A percentile compares a stretch with the other conserved stretches of the same genome.
Evolutionary conservation across 2,888 invertebrate genomes (phyloP).

Genomic region (Drosophila mayaguana): DNA sequence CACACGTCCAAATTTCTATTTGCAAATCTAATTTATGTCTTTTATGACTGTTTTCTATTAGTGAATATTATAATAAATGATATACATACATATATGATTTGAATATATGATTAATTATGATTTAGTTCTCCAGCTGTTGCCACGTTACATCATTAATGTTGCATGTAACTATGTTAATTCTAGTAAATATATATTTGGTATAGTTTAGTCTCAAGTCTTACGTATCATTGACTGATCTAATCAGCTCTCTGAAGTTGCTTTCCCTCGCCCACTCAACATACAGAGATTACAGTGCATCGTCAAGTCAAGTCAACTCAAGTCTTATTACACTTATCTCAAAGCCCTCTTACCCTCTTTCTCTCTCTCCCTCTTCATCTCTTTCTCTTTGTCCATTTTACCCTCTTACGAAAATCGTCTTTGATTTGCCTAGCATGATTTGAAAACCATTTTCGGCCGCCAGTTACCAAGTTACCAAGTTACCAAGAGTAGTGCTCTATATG

Average conservation of each 20-base stretch:
- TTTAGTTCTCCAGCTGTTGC: neutral
- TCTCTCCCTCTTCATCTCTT: neutral
- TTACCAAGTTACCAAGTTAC: neutral
- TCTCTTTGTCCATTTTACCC: neutral
- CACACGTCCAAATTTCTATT: neutral
- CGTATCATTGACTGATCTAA: neutral
- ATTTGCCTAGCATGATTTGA: slow-evolving; percentile 1
- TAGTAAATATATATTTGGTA: neutral
- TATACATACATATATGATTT: neutral
- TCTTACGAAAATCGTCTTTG: slow-evolving; percentile 2
- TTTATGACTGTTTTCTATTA: slow-evolving; percentile 3
- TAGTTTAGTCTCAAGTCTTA: neutral
- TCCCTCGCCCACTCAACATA: neutral
- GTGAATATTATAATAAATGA: neutral
- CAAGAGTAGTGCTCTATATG: slow-evolving; percentile 17
- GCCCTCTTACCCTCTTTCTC: neutral
- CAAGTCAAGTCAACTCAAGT: neutral
- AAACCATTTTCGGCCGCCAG: slow-evolving; percentile 16
- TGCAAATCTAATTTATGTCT: neutral
- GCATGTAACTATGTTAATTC: neutral
- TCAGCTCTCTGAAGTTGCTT: neutral
- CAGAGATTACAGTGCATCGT: neutral
- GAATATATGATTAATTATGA: neutral
- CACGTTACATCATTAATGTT: neutral
- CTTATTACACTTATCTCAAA: neutral